These are phyloP conservation scores for Microtus oregoni DNA, from an alignment of 2,113 vertebrate genomes.

Conservation along the genomic window DNA sequence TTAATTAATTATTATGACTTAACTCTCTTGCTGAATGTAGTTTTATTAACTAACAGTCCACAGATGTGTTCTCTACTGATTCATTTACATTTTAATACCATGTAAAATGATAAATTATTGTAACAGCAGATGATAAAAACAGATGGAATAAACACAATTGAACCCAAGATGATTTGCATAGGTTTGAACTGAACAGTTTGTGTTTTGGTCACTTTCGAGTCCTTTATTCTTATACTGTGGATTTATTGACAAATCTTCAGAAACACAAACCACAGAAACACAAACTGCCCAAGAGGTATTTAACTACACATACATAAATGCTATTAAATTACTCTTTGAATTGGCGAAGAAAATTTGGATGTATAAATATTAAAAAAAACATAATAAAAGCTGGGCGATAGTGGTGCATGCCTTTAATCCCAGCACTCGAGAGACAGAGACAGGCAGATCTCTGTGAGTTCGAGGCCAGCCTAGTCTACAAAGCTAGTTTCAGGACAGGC, in stretches of 20 bases:
- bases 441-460: too few species aligned
- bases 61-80: slow-evolving; percentile 80
- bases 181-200: slow-evolving; percentile 80
- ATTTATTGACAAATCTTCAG: slow-evolving; percentile 68
- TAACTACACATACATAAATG: slow-evolving; percentile 59
- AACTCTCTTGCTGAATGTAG: slow-evolving; percentile 73
- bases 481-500: too few species aligned
- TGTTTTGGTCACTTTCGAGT: slow-evolving; percentile 78
- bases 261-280: slow-evolving; percentile 57
- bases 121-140: slow-evolving; percentile 86
- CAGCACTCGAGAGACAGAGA: too few species aligned
- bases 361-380: slow-evolving; percentile 4
- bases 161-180: slow-evolving; percentile 83
- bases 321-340: slow-evolving; percentile 49
- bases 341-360: slow-evolving; percentile 22
- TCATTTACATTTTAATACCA: slow-evolving; percentile 84
- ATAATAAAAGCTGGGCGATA: too few species aligned
- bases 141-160: slow-evolving; percentile 86
- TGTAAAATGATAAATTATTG: slow-evolving; percentile 83
- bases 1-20: slow-evolving; percentile 85
- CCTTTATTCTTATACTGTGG: slow-evolving; percentile 66
- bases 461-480: too few species aligned
- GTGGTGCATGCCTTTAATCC: too few species aligned
- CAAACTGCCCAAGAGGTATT: slow-evolving; percentile 56
- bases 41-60: slow-evolving; percentile 78